Conservation (phyloP, 2,888 invertebrate species). For the Drepana falcataria region DNA sequence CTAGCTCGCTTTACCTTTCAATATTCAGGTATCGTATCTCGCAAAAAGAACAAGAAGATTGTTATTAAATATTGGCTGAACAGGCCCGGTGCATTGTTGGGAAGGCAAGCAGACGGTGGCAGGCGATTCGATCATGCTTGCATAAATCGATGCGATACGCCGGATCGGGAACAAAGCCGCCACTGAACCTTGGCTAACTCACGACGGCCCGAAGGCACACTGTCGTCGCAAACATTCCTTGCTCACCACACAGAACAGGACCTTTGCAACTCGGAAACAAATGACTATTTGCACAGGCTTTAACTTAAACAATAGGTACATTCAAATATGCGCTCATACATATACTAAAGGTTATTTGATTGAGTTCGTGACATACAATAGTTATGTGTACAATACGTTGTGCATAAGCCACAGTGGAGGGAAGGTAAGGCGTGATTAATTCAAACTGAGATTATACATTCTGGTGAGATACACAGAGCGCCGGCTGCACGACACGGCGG, state of each 20-base stretch:
- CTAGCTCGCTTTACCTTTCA: background rate
- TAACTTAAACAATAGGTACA: background rate
- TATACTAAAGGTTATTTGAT: no score
- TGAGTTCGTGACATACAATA: background rate
- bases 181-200: slow-evolving; percentile 35
- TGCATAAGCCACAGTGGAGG: background rate
- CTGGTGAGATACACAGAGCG: slow-evolving; percentile 24
- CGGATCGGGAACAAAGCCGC: slow-evolving; percentile 71
- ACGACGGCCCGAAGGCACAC: background rate
- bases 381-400: background rate
- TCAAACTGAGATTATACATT: slow-evolving; percentile 37
- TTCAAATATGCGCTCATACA: background rate
- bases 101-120: slow-evolving; percentile 34
- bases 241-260: background rate
- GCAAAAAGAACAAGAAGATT: background rate
- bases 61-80: slow-evolving; percentile 26
- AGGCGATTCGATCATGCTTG: slow-evolving; percentile 70
- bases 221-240: background rate
- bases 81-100: slow-evolving; percentile 45
- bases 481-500: slow-evolving; percentile 40
- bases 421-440: slow-evolving; percentile 33
- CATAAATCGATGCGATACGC: slow-evolving; percentile 75
- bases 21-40: background rate
- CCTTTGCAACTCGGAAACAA: background rate
- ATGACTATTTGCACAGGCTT: background rate